Evolutionary conservation across 2,113 vertebrate species (phyloP).

Genomic region (Leptobrachium ailaonicum): DNA sequence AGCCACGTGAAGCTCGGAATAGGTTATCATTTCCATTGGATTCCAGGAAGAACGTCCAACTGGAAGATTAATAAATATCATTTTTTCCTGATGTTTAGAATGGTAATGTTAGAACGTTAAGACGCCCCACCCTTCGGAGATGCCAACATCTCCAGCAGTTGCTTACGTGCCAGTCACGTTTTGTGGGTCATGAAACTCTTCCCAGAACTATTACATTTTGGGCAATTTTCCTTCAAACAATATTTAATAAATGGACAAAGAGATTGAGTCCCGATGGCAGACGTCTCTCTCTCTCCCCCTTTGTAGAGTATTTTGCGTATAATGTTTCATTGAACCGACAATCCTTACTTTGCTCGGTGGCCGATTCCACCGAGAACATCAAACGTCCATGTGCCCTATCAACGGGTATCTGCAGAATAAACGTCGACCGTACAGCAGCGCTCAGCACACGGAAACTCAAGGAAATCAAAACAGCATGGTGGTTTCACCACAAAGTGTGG

Average conservation of each 20-base stretch:
- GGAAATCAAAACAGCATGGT: slow-evolving; percentile 40
- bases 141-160: not conserved
- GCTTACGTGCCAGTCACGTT: not conserved
- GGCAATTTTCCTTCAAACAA: slow-evolving; percentile 15
- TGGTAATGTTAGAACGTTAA: too few species aligned
- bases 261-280: not conserved
- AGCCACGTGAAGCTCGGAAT: too few species aligned
- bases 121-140: too few species aligned
- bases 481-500: slow-evolving; percentile 41
- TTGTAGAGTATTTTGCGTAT: slow-evolving; percentile 25
- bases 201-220: not conserved
- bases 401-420: slow-evolving; percentile 29
- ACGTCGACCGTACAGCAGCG: slow-evolving; percentile 4
- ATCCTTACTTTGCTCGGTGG: slow-evolving; percentile 10
- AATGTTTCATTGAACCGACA: slow-evolving; percentile 31
- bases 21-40: too few species aligned
- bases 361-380: slow-evolving; percentile 13
- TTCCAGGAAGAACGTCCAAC: too few species aligned
- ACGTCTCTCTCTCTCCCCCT: slow-evolving; percentile 2
- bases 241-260: slow-evolving; percentile 19
- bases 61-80: too few species aligned
- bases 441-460: slow-evolving; percentile 34
- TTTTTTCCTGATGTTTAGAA: too few species aligned
- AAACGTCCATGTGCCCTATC: slow-evolving; percentile 31
- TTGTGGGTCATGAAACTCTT: not conserved